phyloP scores from a whole-genome alignment of 1,140 invertebrate species.

The Ceratosolen fusciceps region DNA sequence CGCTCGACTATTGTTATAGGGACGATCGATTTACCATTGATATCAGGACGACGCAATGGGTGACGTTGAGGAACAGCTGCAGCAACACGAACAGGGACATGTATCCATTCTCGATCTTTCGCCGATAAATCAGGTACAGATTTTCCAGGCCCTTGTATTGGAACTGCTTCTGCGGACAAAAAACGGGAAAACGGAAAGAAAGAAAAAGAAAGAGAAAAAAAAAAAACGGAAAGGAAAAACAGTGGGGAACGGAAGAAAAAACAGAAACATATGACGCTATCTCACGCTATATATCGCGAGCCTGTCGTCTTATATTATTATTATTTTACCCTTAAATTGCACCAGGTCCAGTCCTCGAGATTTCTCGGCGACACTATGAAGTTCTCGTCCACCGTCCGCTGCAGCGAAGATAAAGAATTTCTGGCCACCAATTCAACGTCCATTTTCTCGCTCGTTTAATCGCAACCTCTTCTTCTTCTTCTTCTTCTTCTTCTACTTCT shows the following conservation, averaged over 20 bases:
- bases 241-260: no score
- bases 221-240: no score
- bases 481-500: no score
- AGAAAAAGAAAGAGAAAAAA: no score
- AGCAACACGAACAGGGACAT: slow-evolving; percentile 82
- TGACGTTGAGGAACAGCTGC: slow-evolving; percentile 76
- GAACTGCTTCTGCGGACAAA: slow-evolving; percentile 82
- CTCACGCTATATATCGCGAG: no score
- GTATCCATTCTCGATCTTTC: slow-evolving; percentile 82
- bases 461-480: neutral
- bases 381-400: slow-evolving; percentile 58
- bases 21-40: slow-evolving; percentile 64
- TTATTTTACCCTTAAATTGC: slow-evolving; percentile 49
- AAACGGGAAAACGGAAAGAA: neutral
- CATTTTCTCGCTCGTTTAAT: slow-evolving; percentile 53
- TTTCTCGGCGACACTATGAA: slow-evolving; percentile 63
- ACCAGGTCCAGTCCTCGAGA: slow-evolving; percentile 69
- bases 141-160: slow-evolving; percentile 80
- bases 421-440: slow-evolving; percentile 66
- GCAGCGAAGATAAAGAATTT: slow-evolving; percentile 64
- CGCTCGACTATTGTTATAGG: no score
- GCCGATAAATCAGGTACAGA: slow-evolving; percentile 81
- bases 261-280: no score
- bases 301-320: slow-evolving; percentile 10
- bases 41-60: slow-evolving; percentile 76